A percentile compares a stretch with the other conserved stretches of the same genome.
phyloP scores from a whole-genome alignment of 37 sponge, comb jelly and placozoan genomes.

The Haliclona indistincta region DNA sequence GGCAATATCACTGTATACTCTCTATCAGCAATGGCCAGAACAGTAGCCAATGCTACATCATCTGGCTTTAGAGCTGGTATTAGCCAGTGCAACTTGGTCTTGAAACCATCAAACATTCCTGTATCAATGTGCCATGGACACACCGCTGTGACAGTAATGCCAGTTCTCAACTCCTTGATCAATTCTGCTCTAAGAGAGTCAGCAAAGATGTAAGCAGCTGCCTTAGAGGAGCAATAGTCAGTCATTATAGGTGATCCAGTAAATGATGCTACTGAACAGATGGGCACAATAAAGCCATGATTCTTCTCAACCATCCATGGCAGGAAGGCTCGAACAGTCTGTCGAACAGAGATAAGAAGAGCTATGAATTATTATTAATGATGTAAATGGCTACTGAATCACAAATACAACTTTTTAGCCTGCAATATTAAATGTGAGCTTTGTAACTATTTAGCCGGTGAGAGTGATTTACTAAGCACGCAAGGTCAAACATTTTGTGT shows the following conservation, averaged over 20 bases:
- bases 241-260: constrained; percentile 1
- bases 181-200: constrained; percentile 54
- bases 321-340: constrained; percentile 53
- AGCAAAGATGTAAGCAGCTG: constrained; percentile 34
- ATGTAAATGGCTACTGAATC: background rate
- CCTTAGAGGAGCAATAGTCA: constrained; percentile 64
- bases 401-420: background rate
- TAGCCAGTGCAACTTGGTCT: constrained; percentile 9
- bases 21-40: constrained; percentile 18
- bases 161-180: constrained; percentile 30
- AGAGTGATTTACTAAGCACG: no score
- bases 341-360: background rate
- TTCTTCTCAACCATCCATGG: constrained; percentile 71
- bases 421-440: background rate
- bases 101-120: constrained; percentile 54
- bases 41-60: constrained; percentile 22
- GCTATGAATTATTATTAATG: background rate
- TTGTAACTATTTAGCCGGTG: no score
- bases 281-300: constrained; percentile 60
- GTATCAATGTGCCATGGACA: constrained; percentile 68
- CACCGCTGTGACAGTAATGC: constrained; percentile 67
- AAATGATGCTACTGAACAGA: constrained; percentile 52
- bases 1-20: constrained; percentile 10
- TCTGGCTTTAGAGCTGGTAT: constrained; percentile 31
- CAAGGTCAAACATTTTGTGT: no score